phyloP scores from a whole-genome alignment of 2,888 invertebrate species.

The Sphecodes monilicornis region DNA sequence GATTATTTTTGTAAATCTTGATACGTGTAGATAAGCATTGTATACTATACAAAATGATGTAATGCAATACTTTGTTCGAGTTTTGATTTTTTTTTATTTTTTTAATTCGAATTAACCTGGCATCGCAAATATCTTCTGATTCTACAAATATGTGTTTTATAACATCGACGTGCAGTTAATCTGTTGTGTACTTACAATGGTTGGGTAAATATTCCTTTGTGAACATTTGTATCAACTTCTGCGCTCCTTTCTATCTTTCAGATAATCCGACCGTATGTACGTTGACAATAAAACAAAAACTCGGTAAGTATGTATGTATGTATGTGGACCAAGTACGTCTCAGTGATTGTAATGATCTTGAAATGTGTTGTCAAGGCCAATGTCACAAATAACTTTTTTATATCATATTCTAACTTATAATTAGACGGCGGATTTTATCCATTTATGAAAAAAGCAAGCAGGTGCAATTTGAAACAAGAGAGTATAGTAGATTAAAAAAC shows the following conservation, averaged over 20 bases:
- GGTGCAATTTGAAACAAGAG: not conserved
- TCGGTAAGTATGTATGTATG: not conserved
- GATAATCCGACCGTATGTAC: not conserved
- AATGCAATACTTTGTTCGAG: not conserved
- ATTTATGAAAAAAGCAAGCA: not conserved
- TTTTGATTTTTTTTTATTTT: not conserved
- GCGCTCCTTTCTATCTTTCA: not conserved
- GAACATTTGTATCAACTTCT: not conserved
- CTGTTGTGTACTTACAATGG: not conserved
- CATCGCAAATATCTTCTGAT: not conserved
- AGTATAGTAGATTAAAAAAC: not conserved
- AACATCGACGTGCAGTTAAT: not conserved
- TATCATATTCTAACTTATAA: not conserved
- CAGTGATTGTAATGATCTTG: no score
- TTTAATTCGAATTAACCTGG: not conserved
- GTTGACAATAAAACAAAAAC: constrained; percentile 1
- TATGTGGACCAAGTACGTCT: not conserved
- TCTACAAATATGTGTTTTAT: not conserved
- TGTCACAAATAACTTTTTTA: not conserved
- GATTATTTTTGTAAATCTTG: not conserved
- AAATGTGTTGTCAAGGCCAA: constrained; percentile 1
- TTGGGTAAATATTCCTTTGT: not conserved
- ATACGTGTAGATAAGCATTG: not conserved
- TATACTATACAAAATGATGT: not conserved
- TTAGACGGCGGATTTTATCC: not conserved